phyloP scores from a whole-genome alignment of 2,888 invertebrate genomes.

The Pachycephus smyrnensis region DNA sequence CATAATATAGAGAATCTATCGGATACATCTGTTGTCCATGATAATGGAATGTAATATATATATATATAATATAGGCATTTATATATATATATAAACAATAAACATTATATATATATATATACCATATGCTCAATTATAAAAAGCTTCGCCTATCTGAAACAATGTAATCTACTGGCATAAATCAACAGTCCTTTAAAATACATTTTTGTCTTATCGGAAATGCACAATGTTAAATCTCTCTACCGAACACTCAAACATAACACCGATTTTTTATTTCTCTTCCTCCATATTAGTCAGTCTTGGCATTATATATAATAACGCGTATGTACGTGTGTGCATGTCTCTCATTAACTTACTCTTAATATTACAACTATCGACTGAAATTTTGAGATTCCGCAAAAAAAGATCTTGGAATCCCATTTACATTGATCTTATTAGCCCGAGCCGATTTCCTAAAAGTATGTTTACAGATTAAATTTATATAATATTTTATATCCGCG shows the following conservation, averaged over 20 bases:
- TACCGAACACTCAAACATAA: slow-evolving; percentile 66
- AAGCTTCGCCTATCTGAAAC: slow-evolving; percentile 60
- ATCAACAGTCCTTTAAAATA: slow-evolving; percentile 64
- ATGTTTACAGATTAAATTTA: not conserved
- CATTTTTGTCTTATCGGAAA: slow-evolving; percentile 57
- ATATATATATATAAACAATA: slow-evolving; percentile 34
- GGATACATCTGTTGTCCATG: slow-evolving; percentile 32
- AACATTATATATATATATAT: slow-evolving; percentile 45
- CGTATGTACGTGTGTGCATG: slow-evolving; percentile 27
- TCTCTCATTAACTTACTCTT: slow-evolving; percentile 24
- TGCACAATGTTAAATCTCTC: slow-evolving; percentile 63
- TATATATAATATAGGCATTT: slow-evolving; percentile 14
- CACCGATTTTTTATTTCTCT: slow-evolving; percentile 53
- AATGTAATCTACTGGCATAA: slow-evolving; percentile 62
- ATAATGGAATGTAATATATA: slow-evolving; percentile 41
- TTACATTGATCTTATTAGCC: not conserved
- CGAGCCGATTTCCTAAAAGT: not conserved
- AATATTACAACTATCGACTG: slow-evolving; percentile 16
- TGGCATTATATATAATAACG: slow-evolving; percentile 32
- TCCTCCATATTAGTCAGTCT: slow-evolving; percentile 40
- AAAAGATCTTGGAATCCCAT: not conserved
- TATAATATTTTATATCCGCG: not conserved
- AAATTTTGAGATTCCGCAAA: not conserved
- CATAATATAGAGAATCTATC: slow-evolving; percentile 13
- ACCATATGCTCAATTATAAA: slow-evolving; percentile 58